Base-by-base conservation (phyloP, 2,888 invertebrate species). In the Zygogramma bicolorata region DNA sequence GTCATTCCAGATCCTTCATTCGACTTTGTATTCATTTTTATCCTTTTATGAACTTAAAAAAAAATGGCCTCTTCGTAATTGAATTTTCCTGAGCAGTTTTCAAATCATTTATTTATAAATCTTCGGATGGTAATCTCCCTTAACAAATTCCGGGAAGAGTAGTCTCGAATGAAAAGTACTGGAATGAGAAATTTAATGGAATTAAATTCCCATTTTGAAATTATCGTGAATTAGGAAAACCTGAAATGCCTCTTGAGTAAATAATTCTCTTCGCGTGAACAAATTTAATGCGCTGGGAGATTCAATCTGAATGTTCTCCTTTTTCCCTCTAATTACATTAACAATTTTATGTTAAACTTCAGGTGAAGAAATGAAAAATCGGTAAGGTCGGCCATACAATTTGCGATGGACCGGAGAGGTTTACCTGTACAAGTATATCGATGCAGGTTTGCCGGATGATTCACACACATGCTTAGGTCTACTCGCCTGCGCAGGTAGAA, bases 211-310 rank as follows among this genome's bases (percentile, higher is more conserved):
- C 27, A 53, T 53, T 53, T n/a, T 22, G 10, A 25, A 53, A 53
- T 53, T 25, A 53, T 27, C 53, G 53, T 53, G 27, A 53, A 53
- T 53, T 53, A 25, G 27, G 53, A 53, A 53, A 53, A 53, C 53
- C 53, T 53, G 25, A 53, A 53, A 53, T 53, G 53, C 7, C n/a
- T 53, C 53, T 25, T 53, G 53, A 53, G 53, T 53, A 53, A 53
- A 25, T 53, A 53, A n/a, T 53, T 53, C 53, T 53, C 25, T 25
- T 73, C 68, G 69, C 69, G 73, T 73, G 73, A 73, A 73, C 69
- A 65, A 60, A 69, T 73, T 73, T 68, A 65, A 73, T 65, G 65
- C 38, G 65, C 46, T 20, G 34, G 59, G 61, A 73, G 73, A 73
- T 73, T 69, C 65, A 65, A 73, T 73, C 69, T 65, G 31, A 25